Percentiles rank a stretch among this genome's conserved stretches.
phyloP scores from a whole-genome alignment of 2,888 invertebrate genomes.

The Macrophya annulata region DNA sequence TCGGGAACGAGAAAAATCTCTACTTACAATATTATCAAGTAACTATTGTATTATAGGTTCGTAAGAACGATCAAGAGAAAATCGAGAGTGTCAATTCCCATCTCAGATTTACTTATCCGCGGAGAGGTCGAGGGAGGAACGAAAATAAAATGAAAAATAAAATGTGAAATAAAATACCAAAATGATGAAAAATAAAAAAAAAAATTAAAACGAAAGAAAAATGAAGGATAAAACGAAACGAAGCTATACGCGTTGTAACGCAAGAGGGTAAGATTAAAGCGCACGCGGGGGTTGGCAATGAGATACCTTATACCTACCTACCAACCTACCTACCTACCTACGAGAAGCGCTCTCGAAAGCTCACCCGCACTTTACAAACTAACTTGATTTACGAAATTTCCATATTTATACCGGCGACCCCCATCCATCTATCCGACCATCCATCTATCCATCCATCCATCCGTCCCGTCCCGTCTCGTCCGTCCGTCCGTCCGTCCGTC shows the following conservation, averaged over 20 bases:
- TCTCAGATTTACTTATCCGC: neutral
- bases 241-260: conserved; percentile 7
- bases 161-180: neutral
- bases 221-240: neutral
- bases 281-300: conserved; percentile 18
- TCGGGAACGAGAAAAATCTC: neutral
- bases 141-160: neutral
- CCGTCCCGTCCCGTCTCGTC: conserved; percentile 26
- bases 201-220: neutral
- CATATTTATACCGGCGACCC: conserved; percentile 71
- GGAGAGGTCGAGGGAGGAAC: too few relatives aligned
- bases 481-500: conserved; percentile 43
- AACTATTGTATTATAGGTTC: neutral
- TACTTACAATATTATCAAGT: neutral
- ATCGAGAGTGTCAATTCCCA: neutral
- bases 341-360: conserved; percentile 58
- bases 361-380: conserved; percentile 64
- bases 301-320: conserved; percentile 35
- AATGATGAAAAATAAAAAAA: neutral
- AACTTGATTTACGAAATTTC: conserved; percentile 73
- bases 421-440: conserved; percentile 46
- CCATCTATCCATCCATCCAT: conserved; percentile 48
- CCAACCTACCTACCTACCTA: conserved; percentile 38
- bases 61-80: neutral
- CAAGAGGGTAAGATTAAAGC: conserved; percentile 29